phyloP scores from a whole-genome alignment of 2,888 invertebrate species.

The Priocnemis perturbator region DNA sequence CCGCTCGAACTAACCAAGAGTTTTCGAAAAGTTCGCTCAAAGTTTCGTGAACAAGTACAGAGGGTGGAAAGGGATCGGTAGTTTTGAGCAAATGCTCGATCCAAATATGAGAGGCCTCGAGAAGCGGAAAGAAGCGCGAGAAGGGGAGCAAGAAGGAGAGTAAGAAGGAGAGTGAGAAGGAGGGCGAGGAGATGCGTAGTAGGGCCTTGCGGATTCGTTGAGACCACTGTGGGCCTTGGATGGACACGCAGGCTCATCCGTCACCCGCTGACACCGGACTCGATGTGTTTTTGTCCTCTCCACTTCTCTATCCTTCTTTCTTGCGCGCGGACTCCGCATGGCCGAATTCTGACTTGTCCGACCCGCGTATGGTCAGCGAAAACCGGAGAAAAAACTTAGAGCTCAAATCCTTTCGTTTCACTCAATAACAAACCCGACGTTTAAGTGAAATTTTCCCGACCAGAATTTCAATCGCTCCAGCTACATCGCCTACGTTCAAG shows the following conservation, averaged over 20 bases:
- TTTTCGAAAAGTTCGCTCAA: too few relatives aligned
- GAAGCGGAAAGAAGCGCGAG: too few relatives aligned
- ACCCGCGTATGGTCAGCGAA: background rate
- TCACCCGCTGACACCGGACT: slow-evolving; percentile 69
- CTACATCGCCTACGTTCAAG: too few relatives aligned
- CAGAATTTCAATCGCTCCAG: too few relatives aligned
- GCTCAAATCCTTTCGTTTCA: too few relatives aligned
- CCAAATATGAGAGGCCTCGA: too few relatives aligned
- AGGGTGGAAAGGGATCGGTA: too few relatives aligned
- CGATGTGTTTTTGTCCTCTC: slow-evolving; percentile 60
- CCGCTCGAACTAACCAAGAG: too few relatives aligned
- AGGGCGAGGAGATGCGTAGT: slow-evolving; percentile 26
- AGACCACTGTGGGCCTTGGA: slow-evolving; percentile 53
- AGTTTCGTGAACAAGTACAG: too few relatives aligned
- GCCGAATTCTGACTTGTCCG: slow-evolving; percentile 1
- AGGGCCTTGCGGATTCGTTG: slow-evolving; percentile 44
- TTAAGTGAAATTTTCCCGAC: too few relatives aligned
- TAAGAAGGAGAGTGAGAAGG: slow-evolving; percentile 20
- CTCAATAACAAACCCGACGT: too few relatives aligned
- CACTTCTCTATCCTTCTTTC: background rate
- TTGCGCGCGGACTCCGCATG: background rate
- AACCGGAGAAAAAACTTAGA: background rate
- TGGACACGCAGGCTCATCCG: slow-evolving; percentile 65
- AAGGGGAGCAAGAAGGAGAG: background rate
- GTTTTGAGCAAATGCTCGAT: too few relatives aligned